Evolutionary conservation across 2,113 vertebrate species (phyloP).

Genomic region (Cacatua alba): DNA sequence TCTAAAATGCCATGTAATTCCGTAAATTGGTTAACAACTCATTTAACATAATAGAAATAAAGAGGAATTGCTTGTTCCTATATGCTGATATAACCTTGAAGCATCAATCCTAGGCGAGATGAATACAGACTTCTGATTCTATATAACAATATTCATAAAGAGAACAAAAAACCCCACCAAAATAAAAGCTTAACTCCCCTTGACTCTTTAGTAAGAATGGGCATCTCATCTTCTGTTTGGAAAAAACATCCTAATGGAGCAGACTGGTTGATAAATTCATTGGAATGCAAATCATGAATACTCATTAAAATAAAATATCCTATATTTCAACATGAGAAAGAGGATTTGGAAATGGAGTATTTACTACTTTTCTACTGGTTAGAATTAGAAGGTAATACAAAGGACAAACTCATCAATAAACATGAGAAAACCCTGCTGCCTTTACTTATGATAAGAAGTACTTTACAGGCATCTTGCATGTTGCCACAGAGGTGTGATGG

Average conservation of each 20-base stretch:
- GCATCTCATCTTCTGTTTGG: not conserved
- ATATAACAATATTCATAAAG: not conserved
- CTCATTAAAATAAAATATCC: not conserved
- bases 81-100: not conserved
- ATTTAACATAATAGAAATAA: not conserved
- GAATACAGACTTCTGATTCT: not conserved
- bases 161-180: not conserved
- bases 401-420: not conserved
- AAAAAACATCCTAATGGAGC: not conserved
- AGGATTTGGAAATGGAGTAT: not conserved
- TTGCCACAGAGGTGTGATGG: not conserved
- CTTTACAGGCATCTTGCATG: not conserved
- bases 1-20: not conserved
- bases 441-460: not conserved
- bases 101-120: not conserved
- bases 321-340: not conserved
- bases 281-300: not conserved
- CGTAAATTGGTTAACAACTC: not conserved
- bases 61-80: not conserved
- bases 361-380: not conserved
- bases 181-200: not conserved
- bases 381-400: not conserved
- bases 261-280: not conserved
- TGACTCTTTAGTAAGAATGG: not conserved
- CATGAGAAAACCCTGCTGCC: not conserved